Evolutionary conservation across 2,797 vertebrate species (phyloP), one percentile per base, ranked within the genome.

Genomic region (Brachyrhaphis roseni): DNA sequence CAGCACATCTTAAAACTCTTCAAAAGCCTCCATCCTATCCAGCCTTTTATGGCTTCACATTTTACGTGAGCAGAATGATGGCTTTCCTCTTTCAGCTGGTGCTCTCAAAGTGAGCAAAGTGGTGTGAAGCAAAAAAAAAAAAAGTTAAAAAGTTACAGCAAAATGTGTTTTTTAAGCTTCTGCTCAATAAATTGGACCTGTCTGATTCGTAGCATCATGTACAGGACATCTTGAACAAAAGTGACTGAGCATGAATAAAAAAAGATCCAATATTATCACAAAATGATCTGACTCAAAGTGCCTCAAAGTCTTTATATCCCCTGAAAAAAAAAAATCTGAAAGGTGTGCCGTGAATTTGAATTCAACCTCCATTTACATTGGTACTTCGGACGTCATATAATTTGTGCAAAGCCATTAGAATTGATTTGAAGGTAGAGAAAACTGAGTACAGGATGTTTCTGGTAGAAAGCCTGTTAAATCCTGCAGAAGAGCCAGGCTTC

Each of bases 141-240:
- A 23, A 34, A 79, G 15, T 46, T 4, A 82, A 15, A 82, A 26
- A 16, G 23, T 36, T 79, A 62, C 43, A 41, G 39, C 71, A 43
- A 72, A 68, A 80, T 18, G 28, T 11, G 4, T 8, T 31, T 53
- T 31, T 68, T 1, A 47, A 70, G 59, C 26, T 36, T 26, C 66
- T 8, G 12, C 26, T 74, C 8, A 6, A 57, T 12, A 31, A 2
- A 12, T 20, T 39, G 59, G 28, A 47, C n/a, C 23, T 53, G 49
- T 74, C 41, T 75, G 0, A 47, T n/a, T 68, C 11, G 2, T 0
- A 73, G 31, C 28, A 28, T 26, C 53, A 31, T 5, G 47, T 20
- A 41, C 36, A 20, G 20, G 41, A 11, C n/a, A 20, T 76, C 55
- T 59, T 45, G 5, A 77, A 59, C 59, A 72, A 26, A 79, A 12